phyloP scores from a whole-genome alignment of 2,113 vertebrate genomes.

The Clarias batrachus region DNA sequence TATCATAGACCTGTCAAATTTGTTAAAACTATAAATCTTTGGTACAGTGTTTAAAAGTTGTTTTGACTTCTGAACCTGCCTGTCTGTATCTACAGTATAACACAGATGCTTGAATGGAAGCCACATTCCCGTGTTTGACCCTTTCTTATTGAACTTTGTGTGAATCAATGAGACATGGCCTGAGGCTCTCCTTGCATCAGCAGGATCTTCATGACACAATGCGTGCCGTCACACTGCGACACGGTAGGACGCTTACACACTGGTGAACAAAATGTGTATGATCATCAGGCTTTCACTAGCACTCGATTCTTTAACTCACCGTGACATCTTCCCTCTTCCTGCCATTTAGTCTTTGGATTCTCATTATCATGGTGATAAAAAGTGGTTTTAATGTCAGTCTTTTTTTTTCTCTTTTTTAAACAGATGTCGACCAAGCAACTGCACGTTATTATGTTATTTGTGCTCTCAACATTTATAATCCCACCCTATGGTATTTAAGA shows the following conservation, averaged over 20 bases:
- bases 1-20: not conserved
- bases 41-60: not conserved
- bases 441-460: not conserved
- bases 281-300: not conserved
- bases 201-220: not conserved
- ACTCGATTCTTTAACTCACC: not conserved
- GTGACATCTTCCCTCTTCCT: not conserved
- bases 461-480: not conserved
- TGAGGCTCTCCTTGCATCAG: not conserved
- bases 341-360: not conserved
- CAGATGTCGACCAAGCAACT: not conserved
- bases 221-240: not conserved
- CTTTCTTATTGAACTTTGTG: slow-evolving; percentile 1
- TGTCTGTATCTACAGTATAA: not conserved
- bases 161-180: slow-evolving; percentile 10
- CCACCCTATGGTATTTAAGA: not conserved
- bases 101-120: not conserved
- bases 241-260: not conserved
- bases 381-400: slow-evolving; percentile 14
- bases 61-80: not conserved
- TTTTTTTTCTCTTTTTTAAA: slow-evolving; percentile 16
- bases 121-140: not conserved
- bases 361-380: slow-evolving; percentile 5
- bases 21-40: not conserved
- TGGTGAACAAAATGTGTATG: not conserved